Evolutionary conservation across 2,888 invertebrate species (phyloP).

Genomic region (Ormyrus thymus): DNA sequence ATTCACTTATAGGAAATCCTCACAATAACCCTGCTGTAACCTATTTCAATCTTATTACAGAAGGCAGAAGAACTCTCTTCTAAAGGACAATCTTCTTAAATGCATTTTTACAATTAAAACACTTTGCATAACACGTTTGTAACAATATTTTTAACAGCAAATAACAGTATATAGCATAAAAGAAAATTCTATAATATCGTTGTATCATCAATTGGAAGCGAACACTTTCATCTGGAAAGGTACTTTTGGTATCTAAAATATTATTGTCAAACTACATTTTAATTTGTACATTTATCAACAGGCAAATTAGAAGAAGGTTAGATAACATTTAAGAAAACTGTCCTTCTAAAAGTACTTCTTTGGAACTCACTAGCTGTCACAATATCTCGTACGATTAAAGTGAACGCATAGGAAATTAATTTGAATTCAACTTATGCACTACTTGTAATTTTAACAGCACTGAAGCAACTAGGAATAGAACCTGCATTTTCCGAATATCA

Average conservation of each 20-base stretch:
- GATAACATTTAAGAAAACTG: constrained; percentile 43
- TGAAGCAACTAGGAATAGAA: constrained; percentile 49
- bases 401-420: constrained; percentile 48
- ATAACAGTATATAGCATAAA: not conserved
- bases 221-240: not conserved
- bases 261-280: not conserved
- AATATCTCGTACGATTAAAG: constrained; percentile 42
- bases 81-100: constrained; percentile 51
- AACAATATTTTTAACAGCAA: not conserved
- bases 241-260: constrained; percentile 5
- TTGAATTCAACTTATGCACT: constrained; percentile 31
- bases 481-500: constrained; percentile 23
- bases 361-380: constrained; percentile 59
- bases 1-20: constrained; percentile 44
- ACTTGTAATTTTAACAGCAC: constrained; percentile 47
- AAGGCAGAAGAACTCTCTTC: constrained; percentile 54
- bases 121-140: not conserved
- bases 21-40: constrained; percentile 41
- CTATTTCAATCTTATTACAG: constrained; percentile 48
- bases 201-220: not conserved
- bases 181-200: not conserved
- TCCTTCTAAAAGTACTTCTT: constrained; percentile 56
- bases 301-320: constrained; percentile 4
- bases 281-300: not conserved
- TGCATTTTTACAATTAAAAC: constrained; percentile 11